A percentile compares a stretch with the other conserved stretches of the same genome.
Evolutionary conservation across 2,888 invertebrate genomes (phyloP).

Genomic region (Acanthopleura granulata): DNA sequence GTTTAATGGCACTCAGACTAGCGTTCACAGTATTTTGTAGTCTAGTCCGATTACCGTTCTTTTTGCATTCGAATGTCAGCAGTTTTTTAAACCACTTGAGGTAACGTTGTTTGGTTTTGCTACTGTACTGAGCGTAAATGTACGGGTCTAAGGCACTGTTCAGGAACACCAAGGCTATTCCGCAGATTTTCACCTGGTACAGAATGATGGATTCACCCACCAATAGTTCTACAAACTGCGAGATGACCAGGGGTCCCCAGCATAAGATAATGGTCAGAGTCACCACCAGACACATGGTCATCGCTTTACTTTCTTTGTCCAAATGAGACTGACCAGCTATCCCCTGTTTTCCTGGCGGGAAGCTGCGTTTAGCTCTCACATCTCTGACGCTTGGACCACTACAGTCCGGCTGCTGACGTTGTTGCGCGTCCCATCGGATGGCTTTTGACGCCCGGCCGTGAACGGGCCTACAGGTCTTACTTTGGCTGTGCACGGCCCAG

Average conservation of each 20-base stretch:
- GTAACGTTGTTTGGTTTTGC: slow-evolving; percentile 44
- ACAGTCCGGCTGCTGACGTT: slow-evolving; percentile 23
- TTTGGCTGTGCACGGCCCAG: slow-evolving; percentile 42
- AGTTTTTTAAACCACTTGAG: slow-evolving; percentile 23
- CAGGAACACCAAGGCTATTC: slow-evolving; percentile 56
- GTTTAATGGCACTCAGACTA: slow-evolving; percentile 18
- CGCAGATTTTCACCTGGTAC: slow-evolving; percentile 58
- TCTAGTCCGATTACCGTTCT: not conserved
- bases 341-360: not conserved
- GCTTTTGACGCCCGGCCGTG: not conserved
- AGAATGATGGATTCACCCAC: slow-evolving; percentile 54
- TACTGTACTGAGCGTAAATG: slow-evolving; percentile 52
- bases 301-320: slow-evolving; percentile 50
- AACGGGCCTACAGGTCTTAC: not conserved
- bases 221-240: slow-evolving; percentile 48
- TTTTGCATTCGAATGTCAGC: slow-evolving; percentile 21
- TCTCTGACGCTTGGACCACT: too few species aligned
- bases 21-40: not conserved
- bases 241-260: slow-evolving; percentile 55
- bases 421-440: slow-evolving; percentile 22
- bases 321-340: not conserved
- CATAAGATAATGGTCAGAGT: slow-evolving; percentile 51
- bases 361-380: not conserved
- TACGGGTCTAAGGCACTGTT: slow-evolving; percentile 59
- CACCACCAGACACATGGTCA: slow-evolving; percentile 55